Percentiles rank a stretch among this genome's conserved stretches.
Conservation (phyloP, 2,113 vertebrate species). For the Onychorhynchus coronatus region DNA sequence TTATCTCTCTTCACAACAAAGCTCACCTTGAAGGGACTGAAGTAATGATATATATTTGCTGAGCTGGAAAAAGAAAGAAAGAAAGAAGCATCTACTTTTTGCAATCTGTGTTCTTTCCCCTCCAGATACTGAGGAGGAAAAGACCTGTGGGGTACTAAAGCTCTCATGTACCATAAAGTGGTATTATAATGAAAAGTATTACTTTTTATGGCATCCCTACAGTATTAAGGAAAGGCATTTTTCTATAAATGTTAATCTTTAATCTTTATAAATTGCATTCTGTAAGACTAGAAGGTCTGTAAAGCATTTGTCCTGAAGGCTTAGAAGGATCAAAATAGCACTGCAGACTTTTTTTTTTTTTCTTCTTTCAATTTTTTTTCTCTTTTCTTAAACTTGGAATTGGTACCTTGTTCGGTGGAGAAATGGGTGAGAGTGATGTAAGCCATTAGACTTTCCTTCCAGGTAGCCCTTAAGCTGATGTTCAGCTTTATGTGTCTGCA, state of each 20-base stretch:
- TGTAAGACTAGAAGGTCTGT: not conserved
- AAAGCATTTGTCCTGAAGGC: not conserved
- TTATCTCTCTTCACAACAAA: constrained; percentile 30
- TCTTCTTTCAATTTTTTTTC: not conserved
- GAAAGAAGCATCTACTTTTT: not conserved
- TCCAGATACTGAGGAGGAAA: not conserved
- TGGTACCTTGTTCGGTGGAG: not conserved
- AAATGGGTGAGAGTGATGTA: not conserved
- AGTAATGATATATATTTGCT: constrained; percentile 18
- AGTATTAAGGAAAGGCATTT: constrained; percentile 36
- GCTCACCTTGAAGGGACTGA: constrained; percentile 21
- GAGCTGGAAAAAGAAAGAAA: constrained; percentile 34
- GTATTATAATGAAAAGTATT: constrained; percentile 39
- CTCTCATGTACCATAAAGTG: constrained; percentile 5
- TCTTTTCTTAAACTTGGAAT: not conserved
- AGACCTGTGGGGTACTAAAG: constrained; percentile 8
- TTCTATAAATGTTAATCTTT: constrained; percentile 54
- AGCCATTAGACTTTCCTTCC: not conserved
- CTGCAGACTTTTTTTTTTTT: not conserved
- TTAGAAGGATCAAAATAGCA: constrained; percentile 45
- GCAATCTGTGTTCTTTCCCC: not conserved
- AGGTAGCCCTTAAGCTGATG: not conserved
- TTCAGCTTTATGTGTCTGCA: not conserved
- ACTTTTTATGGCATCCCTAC: constrained; percentile 31
- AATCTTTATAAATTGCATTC: constrained; percentile 52